Conservation (phyloP, 2,113 vertebrate genomes). For the Pristiophorus japonicus region DNA sequence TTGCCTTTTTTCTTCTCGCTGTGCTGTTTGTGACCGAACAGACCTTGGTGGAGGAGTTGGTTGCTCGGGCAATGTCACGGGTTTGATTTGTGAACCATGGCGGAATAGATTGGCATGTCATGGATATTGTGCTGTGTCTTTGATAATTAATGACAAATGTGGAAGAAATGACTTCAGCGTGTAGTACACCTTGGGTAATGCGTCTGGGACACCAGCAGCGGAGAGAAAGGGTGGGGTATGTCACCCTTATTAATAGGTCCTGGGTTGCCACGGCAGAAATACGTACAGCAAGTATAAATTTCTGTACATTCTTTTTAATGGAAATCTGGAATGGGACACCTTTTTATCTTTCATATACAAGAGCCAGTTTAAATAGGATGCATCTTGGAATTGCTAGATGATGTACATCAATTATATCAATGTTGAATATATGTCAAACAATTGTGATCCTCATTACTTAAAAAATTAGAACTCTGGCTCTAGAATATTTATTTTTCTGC, state of each 20-base stretch:
- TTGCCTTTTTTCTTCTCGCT: slow-evolving; percentile 18
- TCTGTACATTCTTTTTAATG: background rate
- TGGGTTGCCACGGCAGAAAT: too few relatives aligned
- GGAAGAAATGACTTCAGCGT: slow-evolving; percentile 9
- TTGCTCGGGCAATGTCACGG: background rate
- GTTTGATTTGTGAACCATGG: background rate
- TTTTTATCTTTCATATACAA: background rate
- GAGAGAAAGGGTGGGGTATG: background rate
- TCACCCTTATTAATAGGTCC: background rate
- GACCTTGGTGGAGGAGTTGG: background rate
- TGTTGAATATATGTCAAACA: background rate
- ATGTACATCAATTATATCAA: background rate
- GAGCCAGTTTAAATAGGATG: background rate
- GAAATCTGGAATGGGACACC: background rate
- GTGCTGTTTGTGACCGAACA: slow-evolving; percentile 37
- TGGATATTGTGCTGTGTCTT: background rate
- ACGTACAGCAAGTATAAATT: background rate
- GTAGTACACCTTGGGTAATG: background rate
- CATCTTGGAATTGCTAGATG: background rate
- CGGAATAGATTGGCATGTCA: background rate
- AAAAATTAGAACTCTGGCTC: background rate
- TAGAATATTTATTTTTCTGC: background rate
- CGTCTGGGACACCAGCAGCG: too few relatives aligned
- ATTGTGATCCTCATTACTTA: background rate
- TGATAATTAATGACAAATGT: slow-evolving; percentile 13